Conservation (phyloP, 2,113 vertebrate species). For the Beaufortia kweichowensis region DNA sequence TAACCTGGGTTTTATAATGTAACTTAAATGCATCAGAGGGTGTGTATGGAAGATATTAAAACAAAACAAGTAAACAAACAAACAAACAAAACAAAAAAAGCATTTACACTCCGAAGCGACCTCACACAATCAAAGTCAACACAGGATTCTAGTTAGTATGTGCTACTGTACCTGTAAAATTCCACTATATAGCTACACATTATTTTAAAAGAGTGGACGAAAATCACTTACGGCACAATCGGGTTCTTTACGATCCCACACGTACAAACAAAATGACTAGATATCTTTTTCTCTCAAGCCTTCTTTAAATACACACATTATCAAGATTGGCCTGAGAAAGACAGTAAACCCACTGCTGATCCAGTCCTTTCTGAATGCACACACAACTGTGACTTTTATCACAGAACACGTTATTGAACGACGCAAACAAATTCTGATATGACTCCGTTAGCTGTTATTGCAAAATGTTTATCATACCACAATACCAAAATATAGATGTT, state of each 20-base stretch:
- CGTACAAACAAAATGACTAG: conserved; percentile 53
- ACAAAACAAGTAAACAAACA: conserved; percentile 1
- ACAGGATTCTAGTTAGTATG: conserved; percentile 50
- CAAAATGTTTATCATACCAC: conserved; percentile 68
- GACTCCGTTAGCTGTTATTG: conserved; percentile 71
- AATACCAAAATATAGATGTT: conserved; percentile 63
- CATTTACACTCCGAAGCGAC: conserved; percentile 50
- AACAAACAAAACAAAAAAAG: conserved; percentile 45
- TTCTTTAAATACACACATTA: conserved; percentile 54
- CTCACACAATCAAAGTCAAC: conserved; percentile 42
- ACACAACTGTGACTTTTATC: conserved; percentile 27
- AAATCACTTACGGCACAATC: conserved; percentile 50
- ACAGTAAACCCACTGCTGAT: conserved; percentile 55
- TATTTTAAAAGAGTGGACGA: conserved; percentile 39
- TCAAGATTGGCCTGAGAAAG: conserved; percentile 63
- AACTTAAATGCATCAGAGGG: conserved; percentile 45
- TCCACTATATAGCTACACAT: conserved; percentile 41
- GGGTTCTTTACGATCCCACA: conserved; percentile 36
- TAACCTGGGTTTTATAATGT: conserved; percentile 44
- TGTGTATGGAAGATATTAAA: conserved; percentile 33
- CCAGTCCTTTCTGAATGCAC: conserved; percentile 56
- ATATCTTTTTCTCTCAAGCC: conserved; percentile 45
- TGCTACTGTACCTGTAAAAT: conserved; percentile 48
- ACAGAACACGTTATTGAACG: conserved; percentile 53
- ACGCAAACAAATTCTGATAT: conserved; percentile 55